These are phyloP conservation scores for Schizopygopsis malacanthus DNA, from an alignment of 2,797 vertebrate species.

Conservation along the genomic window DNA sequence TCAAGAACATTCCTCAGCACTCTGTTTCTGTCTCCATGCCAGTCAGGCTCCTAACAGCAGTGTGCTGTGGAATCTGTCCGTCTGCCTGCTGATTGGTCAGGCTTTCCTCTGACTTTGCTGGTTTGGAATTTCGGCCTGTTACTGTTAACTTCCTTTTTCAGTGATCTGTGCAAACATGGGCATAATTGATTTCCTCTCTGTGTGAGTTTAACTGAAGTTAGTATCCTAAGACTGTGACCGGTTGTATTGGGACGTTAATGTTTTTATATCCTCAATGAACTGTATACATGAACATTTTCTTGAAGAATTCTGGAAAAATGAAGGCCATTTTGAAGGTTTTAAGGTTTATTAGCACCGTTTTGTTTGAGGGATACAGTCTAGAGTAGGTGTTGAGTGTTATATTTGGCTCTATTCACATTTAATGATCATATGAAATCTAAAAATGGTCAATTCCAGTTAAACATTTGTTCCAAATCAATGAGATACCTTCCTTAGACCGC, in stretches of 20 bases:
- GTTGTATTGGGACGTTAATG: neutral
- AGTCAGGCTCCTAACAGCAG: conserved; percentile 42
- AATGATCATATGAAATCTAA: neutral
- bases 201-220: neutral
- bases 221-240: neutral
- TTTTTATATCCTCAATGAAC: neutral
- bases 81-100: conserved; percentile 52
- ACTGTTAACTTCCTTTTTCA: conserved; percentile 19
- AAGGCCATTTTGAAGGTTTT: neutral
- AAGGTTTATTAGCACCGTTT: neutral
- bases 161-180: conserved; percentile 2
- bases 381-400: neutral
- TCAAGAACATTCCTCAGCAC: conserved; percentile 54
- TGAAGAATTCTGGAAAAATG: neutral
- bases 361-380: neutral
- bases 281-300: neutral
- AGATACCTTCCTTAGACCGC: too few relatives aligned
- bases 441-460: too few relatives aligned
- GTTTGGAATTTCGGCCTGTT: conserved; percentile 62
- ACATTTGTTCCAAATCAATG: too few relatives aligned
- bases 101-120: conserved; percentile 54
- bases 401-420: neutral
- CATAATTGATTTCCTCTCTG: neutral
- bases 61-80: conserved; percentile 47
- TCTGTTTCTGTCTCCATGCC: conserved; percentile 43